Evolutionary conservation across 2,797 vertebrate species (phyloP), one percentile per base, ranked within the genome.

Genomic region (Bufotes viridis): DNA sequence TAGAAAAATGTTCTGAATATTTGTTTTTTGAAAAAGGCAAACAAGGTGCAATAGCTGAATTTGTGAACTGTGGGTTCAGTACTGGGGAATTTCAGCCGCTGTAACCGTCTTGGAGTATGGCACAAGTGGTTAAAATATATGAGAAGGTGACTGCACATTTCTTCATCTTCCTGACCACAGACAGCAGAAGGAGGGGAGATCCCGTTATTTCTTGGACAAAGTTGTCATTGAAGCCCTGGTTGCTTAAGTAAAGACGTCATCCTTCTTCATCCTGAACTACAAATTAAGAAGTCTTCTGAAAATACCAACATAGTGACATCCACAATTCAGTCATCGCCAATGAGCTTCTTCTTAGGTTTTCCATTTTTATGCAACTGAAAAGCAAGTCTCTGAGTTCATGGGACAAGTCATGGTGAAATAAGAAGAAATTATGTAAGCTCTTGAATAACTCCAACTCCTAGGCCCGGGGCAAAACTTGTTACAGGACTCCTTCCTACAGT

Each of bases 181-280:
- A 67, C 22, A 11, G n/a, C 15, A 6, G 22, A 15, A 20, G 61
- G 12, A 53, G 20, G 76, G 78, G 67, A 53, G 60, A 60, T 87
- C 67, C 78, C 67, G 15, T 10, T 75, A 81, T 72, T 81, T 74
- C 86, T 61, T 53, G 8, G 26, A 81, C 79, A 61, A 22, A 15
- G 78, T 78, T 74, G 57, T 63, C 63, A 81, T 60, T 26, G 18
- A 61, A 76, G 57, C 11, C 86, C 57, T 29, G n/a, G 24, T 87
- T 87, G 79, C 86, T 22, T 60, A 87, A 82, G 34, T 51, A 58
- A 61, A 51, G 57, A 24, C 69, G 79, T 87, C 86, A 87, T 20
- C 0, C 58, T 12, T 24, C 18, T 82, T 26, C 29, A 49, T 65
- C 18, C 22, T 65, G 34, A 53, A n/a, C 42, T 42, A 65, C 18